Evolutionary conservation across 2,888 invertebrate species (phyloP), one percentile per base, ranked within the genome.

Genomic region (Tolmerus cingulatus): DNA sequence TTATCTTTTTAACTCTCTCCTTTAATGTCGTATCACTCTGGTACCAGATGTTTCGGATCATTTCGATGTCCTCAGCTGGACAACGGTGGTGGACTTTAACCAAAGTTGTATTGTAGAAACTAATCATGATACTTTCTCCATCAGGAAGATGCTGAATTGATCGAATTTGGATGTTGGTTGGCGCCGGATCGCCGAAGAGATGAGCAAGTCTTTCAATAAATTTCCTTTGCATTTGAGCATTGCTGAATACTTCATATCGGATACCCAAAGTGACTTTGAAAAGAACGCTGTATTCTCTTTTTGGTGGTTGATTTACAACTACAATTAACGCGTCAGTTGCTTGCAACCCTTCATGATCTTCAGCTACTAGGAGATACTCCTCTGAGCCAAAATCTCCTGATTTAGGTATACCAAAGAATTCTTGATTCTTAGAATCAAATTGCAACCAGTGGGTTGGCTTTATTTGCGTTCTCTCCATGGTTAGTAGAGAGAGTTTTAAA

Each of bases 341-440:
- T 37, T 95, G 95, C 89, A 96, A 93, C 74, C 96, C 96, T 89
- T 95, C 95, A 12, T 95, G 95, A 91, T 97, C 96, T 91, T 96
- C 95, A 76, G 96, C 96, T 87, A 96, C 95, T 90, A 98, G 93
- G 89, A 97, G 95, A 91, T 97, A 98, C 90, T 96, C 96, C 89
- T 95, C 95, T 16, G 95, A 94, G 43, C 97, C 97, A 27, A 95
- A 94, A 91, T 98, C 96, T 1, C 93, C 93, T 0, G 94, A 93
- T 88, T 95, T 93, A 1, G 98, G 97, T 86, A 98, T 94, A 0
- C 98, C 98, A 91, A 95, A 97, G 93, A 98, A 97, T 93, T 97
- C 97, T 90, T 97, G 96, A 93, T 97, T 97, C 90, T 96, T 96
- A 1, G 94, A 94, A 91, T 98, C 97, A 91, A 98, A 97, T 92